Evolutionary conservation across 1,140 invertebrate species (phyloP), one percentile per base, ranked within the genome.

Genomic region (Orchestia grillus): DNA sequence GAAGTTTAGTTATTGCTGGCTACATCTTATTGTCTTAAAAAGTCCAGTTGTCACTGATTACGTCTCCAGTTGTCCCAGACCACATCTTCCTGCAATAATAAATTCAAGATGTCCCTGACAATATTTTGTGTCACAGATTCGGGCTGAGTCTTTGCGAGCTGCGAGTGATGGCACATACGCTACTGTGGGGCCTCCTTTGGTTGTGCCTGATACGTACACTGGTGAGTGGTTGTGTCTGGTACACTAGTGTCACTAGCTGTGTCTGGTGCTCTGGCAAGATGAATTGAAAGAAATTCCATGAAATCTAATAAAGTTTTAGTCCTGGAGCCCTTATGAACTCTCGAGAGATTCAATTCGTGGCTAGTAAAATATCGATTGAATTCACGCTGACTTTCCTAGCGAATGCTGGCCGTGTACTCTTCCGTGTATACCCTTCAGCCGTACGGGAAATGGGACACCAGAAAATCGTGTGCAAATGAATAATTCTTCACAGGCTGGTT

Each of bases 121-220:
- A 53, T 19, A 53, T 53, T 36, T 41, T 87, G 53, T 36, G 91
- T 3, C 28, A 53, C 96, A 97, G 97, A 97, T 97, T 0, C 96
- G 97, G 95, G 97, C 97, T 40, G 97, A 97, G 94, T 97, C 97
- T 96, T 77, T 97, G 42, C 96, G 97, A 95, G 95, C 96, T 0
- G 97, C 97, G 43, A 97, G 96, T 90, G 96, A 96, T 96, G 97
- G 97, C 44, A 97, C 97, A 88, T 97, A 96, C 96, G 97, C 96
- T 87, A 97, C 97, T 47, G 97, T 97, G 42, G 97, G 97, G 45
- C 97, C 97, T 16, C 97, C 97, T 90, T 96, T 97, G 44, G 97
- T 97, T 88, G 97, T 97, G 96, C 97, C 97, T 36, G 97, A 97
- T 88, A 97, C 97, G 43, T 97, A 97, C 96, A 97, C 97, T 96